Base-by-base conservation (phyloP, 2,797 vertebrate species). In the Steatocranus sp. region DNA sequence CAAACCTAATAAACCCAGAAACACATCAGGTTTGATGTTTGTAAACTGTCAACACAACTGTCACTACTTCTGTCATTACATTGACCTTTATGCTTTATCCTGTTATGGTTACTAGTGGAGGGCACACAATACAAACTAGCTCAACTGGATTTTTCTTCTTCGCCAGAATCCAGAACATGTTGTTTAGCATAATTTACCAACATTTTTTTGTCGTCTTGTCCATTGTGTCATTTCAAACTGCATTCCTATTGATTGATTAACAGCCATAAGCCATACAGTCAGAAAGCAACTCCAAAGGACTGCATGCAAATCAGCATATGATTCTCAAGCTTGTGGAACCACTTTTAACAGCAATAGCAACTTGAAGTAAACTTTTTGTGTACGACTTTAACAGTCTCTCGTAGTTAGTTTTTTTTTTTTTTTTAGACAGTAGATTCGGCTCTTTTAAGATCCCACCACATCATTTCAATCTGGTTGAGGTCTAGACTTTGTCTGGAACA, bases 381-480 rank as follows among this genome's bases (percentile, higher is more conserved):
- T 15, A 9, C 0, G 34, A 66, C 61, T 6, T 30, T 30, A 56
- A 27, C 14, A 17, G 53, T 17, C 53, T 66, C 58, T 61, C 30
- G 0, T 46, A 15, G 66, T n/a, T n/a, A n/a, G n/a, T n/a, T n/a
- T n/a, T n/a, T n/a, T n/a, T n/a, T n/a, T n/a, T n/a, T n/a, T n/a
- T n/a, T n/a, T n/a, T n/a, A n/a, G n/a, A n/a, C n/a, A n/a, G 0
- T 46, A 15, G 66, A 18, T 11, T 6, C 10, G 0, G 4, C 38
- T 27, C 23, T 70, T 27, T 46, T 70, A 27, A 46, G 66, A 46
- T 70, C 23, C 41, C 66, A 30, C 4, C 41, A 8, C 6, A 70
- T 25, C 38, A 18, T 46, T 46, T 70, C 15, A 70, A 46, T 18
- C 8, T 25, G 66, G 25, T 25, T 46, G 23, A 46, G 41, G 23